Percentiles rank a stretch among this genome's conserved stretches.
Evolutionary conservation across 37 sponge, comb jelly and placozoan species (phyloP).

Genomic region (Crambe crambe): DNA sequence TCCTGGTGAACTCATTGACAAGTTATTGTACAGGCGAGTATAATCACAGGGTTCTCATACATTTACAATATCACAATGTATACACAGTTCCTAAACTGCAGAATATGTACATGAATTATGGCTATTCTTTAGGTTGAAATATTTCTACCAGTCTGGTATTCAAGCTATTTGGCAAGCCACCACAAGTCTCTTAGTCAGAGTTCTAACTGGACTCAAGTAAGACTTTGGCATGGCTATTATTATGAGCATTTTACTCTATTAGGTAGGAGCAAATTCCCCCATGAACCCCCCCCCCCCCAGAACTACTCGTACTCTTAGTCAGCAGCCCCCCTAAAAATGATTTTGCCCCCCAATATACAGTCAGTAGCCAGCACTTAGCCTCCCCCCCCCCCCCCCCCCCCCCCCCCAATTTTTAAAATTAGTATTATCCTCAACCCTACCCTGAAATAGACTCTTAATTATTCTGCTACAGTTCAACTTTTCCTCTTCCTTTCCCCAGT

Average conservation of each 20-base stretch:
- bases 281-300: neutral
- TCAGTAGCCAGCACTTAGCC: no score
- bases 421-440: no score
- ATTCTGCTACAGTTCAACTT: neutral
- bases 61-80: neutral
- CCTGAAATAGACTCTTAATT: no score
- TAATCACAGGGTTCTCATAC: neutral
- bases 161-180: conserved; percentile 62
- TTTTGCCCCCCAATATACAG: no score
- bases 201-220: conserved; percentile 68
- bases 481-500: neutral
- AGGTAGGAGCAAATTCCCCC: neutral
- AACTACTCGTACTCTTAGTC: no score
- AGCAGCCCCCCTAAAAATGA: no score
- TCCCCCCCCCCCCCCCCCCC: no score
- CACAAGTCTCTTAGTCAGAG: conserved; percentile 67
- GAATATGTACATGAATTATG: neutral
- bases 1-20: conserved; percentile 64
- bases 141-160: conserved; percentile 54
- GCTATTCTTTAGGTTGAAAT: conserved; percentile 37
- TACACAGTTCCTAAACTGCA: no score
- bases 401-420: no score
- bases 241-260: neutral
- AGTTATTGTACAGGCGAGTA: conserved; percentile 62
- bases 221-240: neutral